These are phyloP conservation scores for Saturnia pavonia DNA, from an alignment of 2,888 invertebrate genomes.

Conservation along the genomic window DNA sequence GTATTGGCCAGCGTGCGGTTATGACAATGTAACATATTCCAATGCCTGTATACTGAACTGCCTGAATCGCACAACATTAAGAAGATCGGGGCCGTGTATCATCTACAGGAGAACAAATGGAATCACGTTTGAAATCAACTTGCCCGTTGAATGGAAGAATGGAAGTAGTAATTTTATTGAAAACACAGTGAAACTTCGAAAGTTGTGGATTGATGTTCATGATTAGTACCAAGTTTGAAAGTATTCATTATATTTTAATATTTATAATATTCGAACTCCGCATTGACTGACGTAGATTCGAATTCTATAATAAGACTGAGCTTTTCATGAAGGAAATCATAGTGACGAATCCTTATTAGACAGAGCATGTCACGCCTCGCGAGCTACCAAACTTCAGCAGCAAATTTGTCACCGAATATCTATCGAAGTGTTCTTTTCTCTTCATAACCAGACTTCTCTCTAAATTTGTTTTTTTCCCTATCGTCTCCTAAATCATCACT, in stretches of 20 bases:
- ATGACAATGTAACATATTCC: conserved; percentile 36
- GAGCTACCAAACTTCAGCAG: not conserved
- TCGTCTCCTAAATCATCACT: too few relatives aligned
- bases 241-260: too few relatives aligned
- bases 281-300: not conserved
- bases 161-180: not conserved
- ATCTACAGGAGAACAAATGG: conserved; percentile 34
- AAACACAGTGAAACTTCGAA: not conserved
- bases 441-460: too few relatives aligned
- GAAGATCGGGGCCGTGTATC: conserved; percentile 43
- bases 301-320: not conserved
- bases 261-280: too few relatives aligned
- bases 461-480: too few relatives aligned
- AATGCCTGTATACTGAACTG: conserved; percentile 48
- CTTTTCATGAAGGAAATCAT: not conserved
- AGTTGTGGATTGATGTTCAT: not conserved
- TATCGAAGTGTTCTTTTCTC: too few relatives aligned
- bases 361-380: not conserved
- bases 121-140: conserved; percentile 16
- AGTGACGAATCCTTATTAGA: not conserved
- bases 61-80: conserved; percentile 21
- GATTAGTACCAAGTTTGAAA: not conserved
- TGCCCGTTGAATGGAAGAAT: conserved; percentile 15
- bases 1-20: conserved; percentile 43
- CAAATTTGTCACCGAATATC: too few relatives aligned